A percentile compares a stretch with the other conserved stretches of the same genome.
phyloP scores from a whole-genome alignment of 1,140 invertebrate genomes.

The Sipha flava region DNA sequence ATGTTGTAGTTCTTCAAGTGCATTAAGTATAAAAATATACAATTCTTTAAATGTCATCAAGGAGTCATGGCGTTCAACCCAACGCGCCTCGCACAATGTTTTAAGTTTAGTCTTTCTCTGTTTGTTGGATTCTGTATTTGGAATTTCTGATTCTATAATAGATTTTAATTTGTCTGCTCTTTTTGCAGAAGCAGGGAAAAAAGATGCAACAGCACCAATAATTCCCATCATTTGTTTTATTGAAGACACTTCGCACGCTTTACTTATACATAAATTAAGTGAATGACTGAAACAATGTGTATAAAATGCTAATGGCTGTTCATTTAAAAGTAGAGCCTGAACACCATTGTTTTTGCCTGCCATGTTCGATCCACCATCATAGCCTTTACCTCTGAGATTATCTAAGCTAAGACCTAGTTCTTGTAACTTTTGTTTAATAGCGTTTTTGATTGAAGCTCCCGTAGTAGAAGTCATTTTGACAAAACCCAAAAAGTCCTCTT shows the following conservation, averaged over 20 bases:
- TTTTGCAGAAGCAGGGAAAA: conserved; percentile 1
- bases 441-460: conserved; percentile 34
- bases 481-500: conserved; percentile 38
- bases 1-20: background rate
- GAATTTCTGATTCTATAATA: background rate
- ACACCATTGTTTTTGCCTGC: conserved; percentile 39
- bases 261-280: background rate
- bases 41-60: background rate
- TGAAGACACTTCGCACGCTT: background rate
- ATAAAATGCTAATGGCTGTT: conserved; percentile 4
- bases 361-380: conserved; percentile 41
- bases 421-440: conserved; percentile 35
- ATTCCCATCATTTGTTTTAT: conserved; percentile 23
- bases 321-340: conserved; percentile 9
- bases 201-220: background rate
- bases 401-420: conserved; percentile 36
- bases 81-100: background rate
- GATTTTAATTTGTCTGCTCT: background rate
- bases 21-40: background rate
- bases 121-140: background rate
- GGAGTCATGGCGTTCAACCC: background rate
- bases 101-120: background rate
- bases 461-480: conserved; percentile 36
- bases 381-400: conserved; percentile 38
- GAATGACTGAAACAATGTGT: background rate